Evolutionary conservation across 2,888 invertebrate genomes (phyloP).

Genomic region (Microchrysa polita): DNA sequence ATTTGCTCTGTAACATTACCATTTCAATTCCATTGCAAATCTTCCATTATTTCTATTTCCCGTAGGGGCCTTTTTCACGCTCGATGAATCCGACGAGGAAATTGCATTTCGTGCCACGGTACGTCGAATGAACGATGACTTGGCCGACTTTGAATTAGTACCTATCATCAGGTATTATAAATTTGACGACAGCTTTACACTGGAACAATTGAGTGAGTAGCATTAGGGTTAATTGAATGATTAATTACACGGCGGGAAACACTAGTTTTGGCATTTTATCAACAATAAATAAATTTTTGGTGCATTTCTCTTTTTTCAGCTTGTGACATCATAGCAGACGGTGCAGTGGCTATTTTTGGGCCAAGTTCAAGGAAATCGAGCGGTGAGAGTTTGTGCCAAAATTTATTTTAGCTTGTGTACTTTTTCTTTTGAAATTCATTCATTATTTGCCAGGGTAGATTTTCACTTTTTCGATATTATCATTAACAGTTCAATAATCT

Average conservation of each 20-base stretch:
- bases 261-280: too few relatives aligned
- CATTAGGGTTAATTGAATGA: background rate
- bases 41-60: background rate
- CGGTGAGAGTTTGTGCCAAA: conserved; percentile 65
- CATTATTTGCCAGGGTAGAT: background rate
- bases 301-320: conserved; percentile 64
- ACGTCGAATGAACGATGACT: conserved; percentile 63
- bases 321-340: conserved; percentile 71
- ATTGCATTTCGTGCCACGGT: conserved; percentile 70
- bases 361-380: conserved; percentile 63
- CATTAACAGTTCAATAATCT: too few relatives aligned
- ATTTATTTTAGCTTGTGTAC: background rate
- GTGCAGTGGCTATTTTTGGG: conserved; percentile 80
- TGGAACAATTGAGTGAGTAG: conserved; percentile 37
- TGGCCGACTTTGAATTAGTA: conserved; percentile 20
- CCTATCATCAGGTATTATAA: conserved; percentile 28
- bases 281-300: too few relatives aligned
- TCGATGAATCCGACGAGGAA: conserved; percentile 67
- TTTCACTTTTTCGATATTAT: too few relatives aligned
- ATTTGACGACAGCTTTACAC: conserved; percentile 26
- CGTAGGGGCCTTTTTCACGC: conserved; percentile 66
- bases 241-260: too few relatives aligned
- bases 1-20: background rate
- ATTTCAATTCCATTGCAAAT: background rate
- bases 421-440: background rate